Evolutionary conservation across 1,140 invertebrate species (phyloP), one percentile per base, ranked within the genome.

Genomic region (Globodera ellingtonae): DNA sequence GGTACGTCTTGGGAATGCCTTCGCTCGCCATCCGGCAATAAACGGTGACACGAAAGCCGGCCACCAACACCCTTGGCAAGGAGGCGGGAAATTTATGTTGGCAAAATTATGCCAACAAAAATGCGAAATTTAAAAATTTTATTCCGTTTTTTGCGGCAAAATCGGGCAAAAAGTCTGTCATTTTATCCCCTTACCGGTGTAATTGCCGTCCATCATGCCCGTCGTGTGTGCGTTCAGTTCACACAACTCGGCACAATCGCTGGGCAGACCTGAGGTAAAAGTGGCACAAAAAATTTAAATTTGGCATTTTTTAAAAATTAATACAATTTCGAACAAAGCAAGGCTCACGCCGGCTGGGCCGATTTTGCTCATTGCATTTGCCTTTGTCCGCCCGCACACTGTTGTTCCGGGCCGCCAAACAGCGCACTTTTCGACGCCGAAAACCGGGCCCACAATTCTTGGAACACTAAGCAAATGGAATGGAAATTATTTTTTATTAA

Each of bases 1-100:
- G 69, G 79, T 84, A 89, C 44, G 88, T 87, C 79, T 85, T 85
- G 35, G 87, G 88, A 77, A 88, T 80, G 6, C 86, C 86, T 65
- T 88, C 82, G 67, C 89, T 89, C 87, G 89, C 89, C 46, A 52
- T 24, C 72, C 87, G 84, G 71, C 87, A 88, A 78, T 87, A 89
- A 70, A 88, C 88, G n/a, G 78, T 65, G 59, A 89, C 81, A 46
- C 84, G 86, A 73, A 79, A 88, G 35, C 87, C 87, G 76, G 84
- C 82, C 9, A 88, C 83, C 35, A 89, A 76, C 9, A 88, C 84
- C 21, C n/a, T n/a, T 75, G 24, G 48, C 6, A 50, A 50, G 24
- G 24, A 0, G 24, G 24, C 24, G 24, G 24, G 24, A 24, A 24
- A 24, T 24, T 24, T 24, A 24, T 24, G 24, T 24, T 24, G 24